Base-by-base conservation (phyloP, 2,888 invertebrate species). In the Augochlorella aurata region DNA sequence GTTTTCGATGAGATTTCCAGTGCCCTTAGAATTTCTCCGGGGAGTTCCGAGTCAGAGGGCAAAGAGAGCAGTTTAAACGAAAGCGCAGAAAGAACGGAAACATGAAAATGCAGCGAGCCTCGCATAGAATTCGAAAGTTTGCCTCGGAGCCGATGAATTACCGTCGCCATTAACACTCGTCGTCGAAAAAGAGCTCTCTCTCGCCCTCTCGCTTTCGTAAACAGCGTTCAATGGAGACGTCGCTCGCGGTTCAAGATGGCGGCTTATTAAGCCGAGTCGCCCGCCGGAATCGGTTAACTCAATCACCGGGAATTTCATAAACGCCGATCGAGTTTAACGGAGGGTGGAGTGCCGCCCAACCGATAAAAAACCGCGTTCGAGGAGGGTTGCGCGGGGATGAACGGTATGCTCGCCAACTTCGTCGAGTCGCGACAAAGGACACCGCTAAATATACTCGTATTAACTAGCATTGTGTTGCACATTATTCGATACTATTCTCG, bases 291-390 rank as follows among this genome's bases (percentile, higher is more conserved):
- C 65, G 45, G 61, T 72, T 77, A 29, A 74, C 69, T 54, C 47
- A 74, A 78, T 77, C 72, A 24, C 38, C 47, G 8, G 52, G 44
- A 68, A 77, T 72, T 45, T 69, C 61, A 47, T 54, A 65, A 61
- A 69, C 38, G 69, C 38, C 54, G n/a, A 58, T 70, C 54, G 44
- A n/a, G 63, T 50, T 50, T 61, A 38, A 38, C 2, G 44, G 58
- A 7, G 3, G 68, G 29, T 63, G 12, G 63, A 24, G 38, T 44
- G 29, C 3, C 8, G 44, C 18, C 2, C 2, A 29, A 1, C 24
- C 47, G 47, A 49, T 16, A 67, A 47, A n/a, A 67, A 67, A 67
- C 44, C 47, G 21, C 54, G 67, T 45, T 65, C 61, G 61, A 54
- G n/a, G 65, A 1, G n/a, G 54, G 21, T 21, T 21, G 54, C 21